phyloP scores from a whole-genome alignment of 2,888 invertebrate genomes.

The Sericinus montela region DNA sequence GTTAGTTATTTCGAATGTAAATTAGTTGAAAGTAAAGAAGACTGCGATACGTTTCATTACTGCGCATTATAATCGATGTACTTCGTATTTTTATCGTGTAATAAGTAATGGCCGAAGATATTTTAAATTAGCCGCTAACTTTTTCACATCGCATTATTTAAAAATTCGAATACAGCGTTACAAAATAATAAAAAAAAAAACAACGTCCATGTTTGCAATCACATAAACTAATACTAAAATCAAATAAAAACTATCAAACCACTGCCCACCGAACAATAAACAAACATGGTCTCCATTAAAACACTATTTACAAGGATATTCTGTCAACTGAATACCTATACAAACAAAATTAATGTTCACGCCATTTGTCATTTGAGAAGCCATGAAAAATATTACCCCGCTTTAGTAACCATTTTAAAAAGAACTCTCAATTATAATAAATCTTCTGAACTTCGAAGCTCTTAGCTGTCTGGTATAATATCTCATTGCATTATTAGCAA shows the following conservation, averaged over 20 bases:
- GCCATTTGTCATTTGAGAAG: constrained; percentile 42
- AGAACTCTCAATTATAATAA: constrained; percentile 31
- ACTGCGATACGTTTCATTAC: constrained; percentile 15
- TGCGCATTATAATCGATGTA: constrained; percentile 7
- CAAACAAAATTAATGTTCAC: constrained; percentile 44
- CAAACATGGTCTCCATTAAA: constrained; percentile 43
- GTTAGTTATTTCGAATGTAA: constrained; percentile 21
- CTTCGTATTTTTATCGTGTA: constrained; percentile 16
- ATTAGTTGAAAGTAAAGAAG: constrained; percentile 19
- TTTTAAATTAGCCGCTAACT: constrained; percentile 12
- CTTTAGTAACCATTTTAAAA: constrained; percentile 26
- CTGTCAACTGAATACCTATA: constrained; percentile 41
- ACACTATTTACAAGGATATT: constrained; percentile 42
- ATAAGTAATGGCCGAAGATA: constrained; percentile 3
- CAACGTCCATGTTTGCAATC: no score
- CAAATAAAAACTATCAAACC: constrained; percentile 33
- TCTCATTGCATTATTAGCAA: constrained; percentile 28
- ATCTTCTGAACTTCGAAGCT: constrained; percentile 28
- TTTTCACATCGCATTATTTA: not conserved
- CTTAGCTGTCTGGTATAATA: constrained; percentile 30
- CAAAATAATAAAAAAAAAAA: no score
- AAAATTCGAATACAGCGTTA: no score
- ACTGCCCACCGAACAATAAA: constrained; percentile 19
- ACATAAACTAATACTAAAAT: no score
- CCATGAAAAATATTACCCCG: constrained; percentile 44